Evolutionary conservation across 92 coral and sea anemone species (phyloP).

Genomic region (Zoanthus gigantus): DNA sequence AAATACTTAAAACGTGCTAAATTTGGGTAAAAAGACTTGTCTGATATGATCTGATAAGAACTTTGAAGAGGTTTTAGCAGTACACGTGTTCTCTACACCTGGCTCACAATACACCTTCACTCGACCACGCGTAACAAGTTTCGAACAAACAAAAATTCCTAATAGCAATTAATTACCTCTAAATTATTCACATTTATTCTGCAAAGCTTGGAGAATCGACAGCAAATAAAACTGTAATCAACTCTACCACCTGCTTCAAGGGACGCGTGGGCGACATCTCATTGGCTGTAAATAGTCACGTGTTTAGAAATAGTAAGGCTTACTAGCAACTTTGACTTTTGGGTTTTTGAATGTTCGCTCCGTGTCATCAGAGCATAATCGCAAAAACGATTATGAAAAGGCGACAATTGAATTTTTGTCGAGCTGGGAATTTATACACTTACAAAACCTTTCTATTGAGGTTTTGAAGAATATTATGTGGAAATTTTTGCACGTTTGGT

Average conservation of each 20-base stretch:
- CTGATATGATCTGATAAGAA: slow-evolving; percentile 29
- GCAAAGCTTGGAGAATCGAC: slow-evolving; percentile 65
- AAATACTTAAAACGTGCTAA: slow-evolving; percentile 14
- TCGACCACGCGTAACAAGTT: slow-evolving; percentile 88
- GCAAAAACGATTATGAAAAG: slow-evolving; percentile 78
- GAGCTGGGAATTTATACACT: slow-evolving; percentile 55
- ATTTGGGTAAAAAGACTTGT: not conserved
- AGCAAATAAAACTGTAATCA: slow-evolving; percentile 72
- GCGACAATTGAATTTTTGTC: slow-evolving; percentile 60
- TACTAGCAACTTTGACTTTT: slow-evolving; percentile 79
- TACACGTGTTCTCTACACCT: slow-evolving; percentile 87
- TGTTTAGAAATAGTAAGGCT: slow-evolving; percentile 71
- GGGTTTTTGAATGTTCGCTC: slow-evolving; percentile 89
- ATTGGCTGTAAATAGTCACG: slow-evolving; percentile 80
- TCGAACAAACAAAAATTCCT: slow-evolving; percentile 76
- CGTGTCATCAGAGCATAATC: slow-evolving; percentile 66
- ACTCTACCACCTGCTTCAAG: slow-evolving; percentile 76
- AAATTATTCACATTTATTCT: slow-evolving; percentile 83
- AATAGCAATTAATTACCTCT: slow-evolving; percentile 85
- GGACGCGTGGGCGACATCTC: slow-evolving; percentile 46
- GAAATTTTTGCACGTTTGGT: slow-evolving; percentile 78
- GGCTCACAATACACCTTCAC: slow-evolving; percentile 79
- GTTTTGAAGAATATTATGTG: slow-evolving; percentile 81
- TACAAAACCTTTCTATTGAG: slow-evolving; percentile 60
- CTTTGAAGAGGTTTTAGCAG: slow-evolving; percentile 11